These are phyloP conservation scores for Rhincodon typus DNA, from an alignment of 2,797 vertebrate genomes.

Conservation along the genomic window DNA sequence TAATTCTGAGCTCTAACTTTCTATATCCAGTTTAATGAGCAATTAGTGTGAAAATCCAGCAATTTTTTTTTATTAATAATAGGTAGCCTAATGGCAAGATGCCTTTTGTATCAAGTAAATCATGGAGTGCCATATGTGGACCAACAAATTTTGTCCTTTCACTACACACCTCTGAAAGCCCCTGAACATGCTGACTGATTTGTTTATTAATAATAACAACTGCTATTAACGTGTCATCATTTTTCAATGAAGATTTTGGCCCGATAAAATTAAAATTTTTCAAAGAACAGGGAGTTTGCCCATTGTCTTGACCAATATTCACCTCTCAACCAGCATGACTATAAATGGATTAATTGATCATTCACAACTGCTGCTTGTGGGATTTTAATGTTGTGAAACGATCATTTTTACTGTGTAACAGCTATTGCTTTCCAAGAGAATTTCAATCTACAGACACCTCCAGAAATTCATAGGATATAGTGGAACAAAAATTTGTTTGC, in stretches of 20 bases:
- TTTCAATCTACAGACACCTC: background rate
- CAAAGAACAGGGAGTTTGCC: background rate
- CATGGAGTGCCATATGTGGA: background rate
- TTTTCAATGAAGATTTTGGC: background rate
- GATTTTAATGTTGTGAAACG: background rate
- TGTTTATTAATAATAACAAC: background rate
- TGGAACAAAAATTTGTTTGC: too few species aligned
- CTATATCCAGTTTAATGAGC: background rate
- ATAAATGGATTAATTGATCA: background rate
- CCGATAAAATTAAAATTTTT: background rate
- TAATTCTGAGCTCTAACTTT: background rate
- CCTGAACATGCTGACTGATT: background rate
- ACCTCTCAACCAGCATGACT: background rate
- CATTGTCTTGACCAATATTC: background rate
- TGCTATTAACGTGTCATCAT: background rate
- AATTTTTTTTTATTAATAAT: background rate
- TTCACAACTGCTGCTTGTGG: background rate
- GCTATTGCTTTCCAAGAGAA: background rate
- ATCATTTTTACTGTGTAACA: background rate
- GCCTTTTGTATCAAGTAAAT: background rate
- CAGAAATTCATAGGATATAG: background rate
- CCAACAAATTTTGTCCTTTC: background rate
- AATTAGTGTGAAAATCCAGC: background rate
- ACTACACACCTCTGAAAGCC: too few species aligned
- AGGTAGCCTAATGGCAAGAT: background rate